phyloP scores from a whole-genome alignment of 2,113 vertebrate species.

The Pterophyllum scalare region DNA sequence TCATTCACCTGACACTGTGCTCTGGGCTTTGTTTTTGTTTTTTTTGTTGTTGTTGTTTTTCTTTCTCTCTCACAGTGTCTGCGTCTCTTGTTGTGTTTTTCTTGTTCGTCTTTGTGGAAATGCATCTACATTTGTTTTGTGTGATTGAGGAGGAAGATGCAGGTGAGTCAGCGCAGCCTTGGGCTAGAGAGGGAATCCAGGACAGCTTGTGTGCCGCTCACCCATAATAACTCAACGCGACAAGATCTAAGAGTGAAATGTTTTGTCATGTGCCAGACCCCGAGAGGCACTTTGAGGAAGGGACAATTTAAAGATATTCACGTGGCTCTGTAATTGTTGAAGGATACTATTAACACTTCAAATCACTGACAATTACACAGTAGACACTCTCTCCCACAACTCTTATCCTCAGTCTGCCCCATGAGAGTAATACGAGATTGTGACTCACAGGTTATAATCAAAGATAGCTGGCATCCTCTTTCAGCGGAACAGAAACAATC shows the following conservation, averaged over 20 bases:
- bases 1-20: constrained; percentile 47
- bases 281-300: constrained; percentile 13
- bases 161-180: constrained; percentile 31
- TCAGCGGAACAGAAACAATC: constrained; percentile 36
- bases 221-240: constrained; percentile 54
- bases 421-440: constrained; percentile 19
- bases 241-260: constrained; percentile 48
- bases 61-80: neutral
- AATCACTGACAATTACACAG: constrained; percentile 27
- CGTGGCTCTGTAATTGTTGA: constrained; percentile 3
- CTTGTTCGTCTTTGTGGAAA: constrained; percentile 56
- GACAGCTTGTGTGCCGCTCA: constrained; percentile 58
- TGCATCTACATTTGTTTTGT: constrained; percentile 58
- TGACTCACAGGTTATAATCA: constrained; percentile 56
- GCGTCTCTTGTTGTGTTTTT: constrained; percentile 16
- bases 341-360: constrained; percentile 24
- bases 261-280: constrained; percentile 33
- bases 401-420: neutral
- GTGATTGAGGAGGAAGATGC: constrained; percentile 47
- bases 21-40: neutral
- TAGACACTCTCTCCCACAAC: constrained; percentile 7
- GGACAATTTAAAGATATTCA: constrained; percentile 27
- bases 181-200: constrained; percentile 44
- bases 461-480: constrained; percentile 33
- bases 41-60: neutral